Conservation (phyloP, 2,888 invertebrate species). For the Azorinus chamasolen region DNA sequence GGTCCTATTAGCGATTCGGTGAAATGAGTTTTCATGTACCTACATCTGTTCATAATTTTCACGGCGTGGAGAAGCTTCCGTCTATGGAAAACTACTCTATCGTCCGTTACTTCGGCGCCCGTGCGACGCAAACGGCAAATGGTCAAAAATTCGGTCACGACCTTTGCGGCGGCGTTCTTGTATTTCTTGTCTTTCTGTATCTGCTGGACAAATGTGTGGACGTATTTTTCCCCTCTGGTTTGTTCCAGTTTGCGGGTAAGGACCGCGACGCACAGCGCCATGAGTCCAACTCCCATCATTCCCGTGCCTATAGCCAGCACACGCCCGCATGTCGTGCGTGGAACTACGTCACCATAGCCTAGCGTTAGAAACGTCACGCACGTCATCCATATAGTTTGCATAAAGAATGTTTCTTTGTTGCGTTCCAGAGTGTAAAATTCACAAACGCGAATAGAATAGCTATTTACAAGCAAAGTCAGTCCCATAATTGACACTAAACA, state of each 20-base stretch:
- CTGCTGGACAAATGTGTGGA: slow-evolving; percentile 78
- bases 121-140: slow-evolving; percentile 71
- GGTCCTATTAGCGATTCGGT: slow-evolving; percentile 72
- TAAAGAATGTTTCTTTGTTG: slow-evolving; percentile 66
- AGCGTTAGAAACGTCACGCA: slow-evolving; percentile 80
- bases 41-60: slow-evolving; percentile 72
- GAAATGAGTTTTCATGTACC: slow-evolving; percentile 70
- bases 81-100: slow-evolving; percentile 68
- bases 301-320: slow-evolving; percentile 77
- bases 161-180: slow-evolving; percentile 73
- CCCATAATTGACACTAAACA: slow-evolving; percentile 74
- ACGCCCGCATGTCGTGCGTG: slow-evolving; percentile 77
- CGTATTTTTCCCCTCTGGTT: slow-evolving; percentile 76
- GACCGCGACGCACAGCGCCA: slow-evolving; percentile 80
- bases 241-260: slow-evolving; percentile 80
- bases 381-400: slow-evolving; percentile 80
- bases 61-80: slow-evolving; percentile 73
- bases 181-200: slow-evolving; percentile 73
- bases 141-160: slow-evolving; percentile 71
- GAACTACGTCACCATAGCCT: slow-evolving; percentile 81
- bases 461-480: slow-evolving; percentile 76
- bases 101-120: slow-evolving; percentile 59
- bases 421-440: slow-evolving; percentile 74
- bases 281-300: slow-evolving; percentile 80
- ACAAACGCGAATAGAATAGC: slow-evolving; percentile 77